Conservation (phyloP, 1,140 invertebrate species). For the Drosophila tropicalis region DNA sequence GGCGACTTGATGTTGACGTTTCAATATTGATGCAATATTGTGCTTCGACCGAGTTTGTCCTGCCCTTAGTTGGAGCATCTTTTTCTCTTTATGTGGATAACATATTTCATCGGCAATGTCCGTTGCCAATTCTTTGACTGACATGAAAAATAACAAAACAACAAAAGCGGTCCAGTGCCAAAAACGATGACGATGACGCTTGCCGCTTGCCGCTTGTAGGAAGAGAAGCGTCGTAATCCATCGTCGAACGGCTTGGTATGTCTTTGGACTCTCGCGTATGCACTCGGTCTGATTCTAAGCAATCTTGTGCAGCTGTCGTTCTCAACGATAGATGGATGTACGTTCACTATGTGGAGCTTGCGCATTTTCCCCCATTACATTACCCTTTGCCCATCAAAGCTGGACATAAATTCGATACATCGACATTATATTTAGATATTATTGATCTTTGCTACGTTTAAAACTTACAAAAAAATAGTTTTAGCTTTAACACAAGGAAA, state of each 20-base stretch:
- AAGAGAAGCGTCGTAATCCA: conserved; percentile 68
- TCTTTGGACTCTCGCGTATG: conserved; percentile 56
- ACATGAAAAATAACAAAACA: conserved; percentile 81
- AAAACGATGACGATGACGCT: conserved; percentile 70
- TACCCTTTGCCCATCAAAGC: neutral
- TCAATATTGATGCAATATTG: conserved; percentile 78
- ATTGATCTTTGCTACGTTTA: neutral
- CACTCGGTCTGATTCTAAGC: conserved; percentile 30
- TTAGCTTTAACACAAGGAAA: neutral
- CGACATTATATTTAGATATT: conserved; percentile 2
- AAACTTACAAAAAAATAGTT: neutral
- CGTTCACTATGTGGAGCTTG: neutral
- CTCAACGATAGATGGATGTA: conserved; percentile 58
- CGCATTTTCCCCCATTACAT: neutral
- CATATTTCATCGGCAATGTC: conserved; percentile 76
- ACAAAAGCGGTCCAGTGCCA: conserved; percentile 70
- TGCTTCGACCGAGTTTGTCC: conserved; percentile 57
- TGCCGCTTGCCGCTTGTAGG: conserved; percentile 40
- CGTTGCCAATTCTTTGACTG: conserved; percentile 79
- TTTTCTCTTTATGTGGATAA: conserved; percentile 35
- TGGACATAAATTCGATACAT: neutral
- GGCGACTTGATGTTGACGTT: conserved; percentile 80
- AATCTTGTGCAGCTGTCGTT: conserved; percentile 75
- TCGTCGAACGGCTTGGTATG: conserved; percentile 65
- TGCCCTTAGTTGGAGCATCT: conserved; percentile 13